Base-by-base conservation (phyloP, 2,888 invertebrate species). In the Thereva nobilitata region DNA sequence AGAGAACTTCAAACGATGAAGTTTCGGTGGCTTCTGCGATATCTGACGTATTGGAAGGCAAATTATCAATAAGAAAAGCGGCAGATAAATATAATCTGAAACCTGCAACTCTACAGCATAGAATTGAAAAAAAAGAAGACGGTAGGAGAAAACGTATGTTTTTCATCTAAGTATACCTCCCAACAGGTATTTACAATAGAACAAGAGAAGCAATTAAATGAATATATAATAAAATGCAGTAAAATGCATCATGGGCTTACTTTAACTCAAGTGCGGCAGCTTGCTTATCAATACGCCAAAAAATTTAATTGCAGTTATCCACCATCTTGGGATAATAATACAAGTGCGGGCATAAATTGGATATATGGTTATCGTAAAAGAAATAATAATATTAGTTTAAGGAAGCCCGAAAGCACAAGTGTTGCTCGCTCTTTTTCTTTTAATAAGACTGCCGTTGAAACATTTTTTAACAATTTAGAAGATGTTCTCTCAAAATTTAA, bases 391-490 rank as follows among this genome's bases (percentile, higher is more conserved):
- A 44, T 9, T 44, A n/a, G 44, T 9, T 44, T n/a, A 44, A 23
- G 23, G 23, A 23, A 23, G 2, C 23, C 23, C 23, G 23, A 23
- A 23, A 23, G 2, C 2, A 53, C 53, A 44, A 53, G 64, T 44
- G 45, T 53, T 5, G 64, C 64, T 34, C 63, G 52, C 35, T 53
- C 44, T 45, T 49, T 61, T 35, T 10, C 41, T 0, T 53, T 64
- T 38, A 53, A 37, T 64, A 53, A 64, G 35, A 10, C 49, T 47
- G 47, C 59, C 23, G 59, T 59, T 35, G 34, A 63, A 7, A 34
- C 37, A 34, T 50, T 63, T 37, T 63, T 34, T 37, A 41, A 55
- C 47, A 40, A 64, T 55, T 41, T 64, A 40, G 55, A 54, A 47
- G 5, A 54, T 47, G 40, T 52, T 37, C 40, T 55, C 10, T 12